Conservation (phyloP, 2,113 vertebrate genomes). For the Platysteira castanea region DNA sequence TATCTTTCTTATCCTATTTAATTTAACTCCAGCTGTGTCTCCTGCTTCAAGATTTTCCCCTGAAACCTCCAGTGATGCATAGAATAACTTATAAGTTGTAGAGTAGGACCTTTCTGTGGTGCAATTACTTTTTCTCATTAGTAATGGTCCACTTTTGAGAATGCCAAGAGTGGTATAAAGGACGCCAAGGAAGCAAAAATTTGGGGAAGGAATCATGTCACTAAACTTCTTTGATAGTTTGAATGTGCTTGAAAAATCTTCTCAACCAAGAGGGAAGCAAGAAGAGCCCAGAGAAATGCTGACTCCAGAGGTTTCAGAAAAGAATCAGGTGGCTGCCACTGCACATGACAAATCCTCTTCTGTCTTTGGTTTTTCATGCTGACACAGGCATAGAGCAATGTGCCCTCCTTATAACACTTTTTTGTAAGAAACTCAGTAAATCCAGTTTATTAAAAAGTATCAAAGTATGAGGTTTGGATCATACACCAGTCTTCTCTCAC, state of each 20-base stretch:
- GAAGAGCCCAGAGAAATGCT: neutral
- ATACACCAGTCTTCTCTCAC: neutral
- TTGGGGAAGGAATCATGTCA: neutral
- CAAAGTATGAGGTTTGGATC: neutral
- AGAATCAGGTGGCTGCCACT: neutral
- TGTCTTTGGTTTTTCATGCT: neutral
- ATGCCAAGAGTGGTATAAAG: neutral
- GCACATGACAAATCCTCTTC: neutral
- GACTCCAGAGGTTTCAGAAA: neutral
- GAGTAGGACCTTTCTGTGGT: neutral
- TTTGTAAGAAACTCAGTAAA: neutral
- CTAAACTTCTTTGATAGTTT: neutral
- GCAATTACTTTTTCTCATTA: neutral
- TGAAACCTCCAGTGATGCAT: neutral
- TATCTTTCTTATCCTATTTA: neutral
- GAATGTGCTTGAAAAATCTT: neutral
- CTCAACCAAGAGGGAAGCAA: neutral
- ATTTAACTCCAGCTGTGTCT: neutral
- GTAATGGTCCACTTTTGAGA: neutral
- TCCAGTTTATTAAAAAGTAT: neutral
- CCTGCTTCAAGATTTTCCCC: neutral
- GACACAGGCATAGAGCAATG: neutral
- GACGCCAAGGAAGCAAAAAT: neutral
- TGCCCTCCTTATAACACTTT: neutral
- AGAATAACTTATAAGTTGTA: constrained; percentile 18